These are phyloP conservation scores for Sepioteuthis lessoniana DNA, from an alignment of 2,888 invertebrate genomes.

Conservation along the genomic window DNA sequence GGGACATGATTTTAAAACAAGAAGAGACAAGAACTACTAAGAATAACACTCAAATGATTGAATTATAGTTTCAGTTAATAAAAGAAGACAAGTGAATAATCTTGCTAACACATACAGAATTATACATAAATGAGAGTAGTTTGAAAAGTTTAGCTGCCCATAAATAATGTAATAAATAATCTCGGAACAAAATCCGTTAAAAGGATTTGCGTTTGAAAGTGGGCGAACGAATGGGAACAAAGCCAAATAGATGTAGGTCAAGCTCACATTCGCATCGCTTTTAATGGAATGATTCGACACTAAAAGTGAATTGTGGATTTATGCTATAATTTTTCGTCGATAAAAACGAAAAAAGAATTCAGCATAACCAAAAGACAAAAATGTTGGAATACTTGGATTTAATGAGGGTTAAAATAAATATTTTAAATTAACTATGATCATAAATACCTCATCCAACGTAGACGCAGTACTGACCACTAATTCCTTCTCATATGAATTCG, in stretches of 20 bases:
- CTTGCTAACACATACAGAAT: neutral
- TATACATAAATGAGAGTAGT: neutral
- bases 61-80: neutral
- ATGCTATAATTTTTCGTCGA: neutral
- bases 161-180: neutral
- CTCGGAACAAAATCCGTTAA: slow-evolving; percentile 33
- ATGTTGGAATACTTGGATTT: neutral
- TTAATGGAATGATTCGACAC: slow-evolving; percentile 2
- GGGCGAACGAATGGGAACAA: neutral
- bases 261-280: neutral
- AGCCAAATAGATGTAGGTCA: neutral
- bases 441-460: neutral
- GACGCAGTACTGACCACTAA: neutral
- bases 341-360: neutral
- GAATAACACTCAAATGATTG: neutral
- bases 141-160: neutral
- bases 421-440: neutral
- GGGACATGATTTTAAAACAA: too few species aligned
- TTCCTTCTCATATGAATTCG: neutral
- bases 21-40: neutral
- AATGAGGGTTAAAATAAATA: neutral
- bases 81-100: neutral
- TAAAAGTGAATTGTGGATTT: slow-evolving; percentile 8
- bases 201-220: slow-evolving; percentile 7
- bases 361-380: neutral